These are phyloP conservation scores for Papilio glaucus DNA, from an alignment of 1,140 invertebrate genomes.

Conservation along the genomic window DNA sequence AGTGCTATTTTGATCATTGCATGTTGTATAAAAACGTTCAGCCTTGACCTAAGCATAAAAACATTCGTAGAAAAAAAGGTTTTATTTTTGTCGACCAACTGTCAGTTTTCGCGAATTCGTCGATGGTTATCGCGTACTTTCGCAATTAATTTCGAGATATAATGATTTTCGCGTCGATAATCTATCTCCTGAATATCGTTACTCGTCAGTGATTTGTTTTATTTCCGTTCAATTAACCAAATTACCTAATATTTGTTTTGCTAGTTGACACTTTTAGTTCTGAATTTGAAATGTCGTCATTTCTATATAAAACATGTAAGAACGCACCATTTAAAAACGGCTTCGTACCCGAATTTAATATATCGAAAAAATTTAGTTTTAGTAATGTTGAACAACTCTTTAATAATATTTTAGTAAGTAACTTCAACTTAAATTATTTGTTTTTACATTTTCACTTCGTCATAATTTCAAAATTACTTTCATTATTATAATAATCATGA, in stretches of 20 bases:
- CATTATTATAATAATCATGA: no score
- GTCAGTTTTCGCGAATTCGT: conserved; percentile 51
- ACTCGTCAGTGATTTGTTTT: conserved; percentile 15
- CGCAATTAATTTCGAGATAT: conserved; percentile 9
- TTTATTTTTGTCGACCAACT: conserved; percentile 44
- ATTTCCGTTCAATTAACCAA: not conserved
- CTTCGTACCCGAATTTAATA: conserved; percentile 59
- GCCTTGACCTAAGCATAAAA: conserved; percentile 57
- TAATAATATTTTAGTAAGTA: conserved; percentile 46
- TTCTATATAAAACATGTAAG: conserved; percentile 72
- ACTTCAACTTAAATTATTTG: not conserved
- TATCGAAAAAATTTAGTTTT: conserved; percentile 47
- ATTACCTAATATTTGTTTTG: conserved; percentile 12
- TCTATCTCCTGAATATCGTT: conserved; percentile 9
- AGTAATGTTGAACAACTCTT: conserved; percentile 56
- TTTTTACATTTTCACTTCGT: not conserved
- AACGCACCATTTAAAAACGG: conserved; percentile 66
- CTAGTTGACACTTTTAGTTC: conserved; percentile 20
- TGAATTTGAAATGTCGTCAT: conserved; percentile 56
- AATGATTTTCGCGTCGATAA: conserved; percentile 31
- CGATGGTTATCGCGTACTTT: conserved; percentile 47
- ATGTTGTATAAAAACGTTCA: conserved; percentile 49
- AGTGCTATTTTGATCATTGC: conserved; percentile 71
- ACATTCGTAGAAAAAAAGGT: conserved; percentile 46
- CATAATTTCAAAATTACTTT: no score